Evolutionary conservation across 1,140 invertebrate genomes (phyloP), one percentile per base, ranked within the genome.

Genomic region (Stratiolaelaps scimitus): DNA sequence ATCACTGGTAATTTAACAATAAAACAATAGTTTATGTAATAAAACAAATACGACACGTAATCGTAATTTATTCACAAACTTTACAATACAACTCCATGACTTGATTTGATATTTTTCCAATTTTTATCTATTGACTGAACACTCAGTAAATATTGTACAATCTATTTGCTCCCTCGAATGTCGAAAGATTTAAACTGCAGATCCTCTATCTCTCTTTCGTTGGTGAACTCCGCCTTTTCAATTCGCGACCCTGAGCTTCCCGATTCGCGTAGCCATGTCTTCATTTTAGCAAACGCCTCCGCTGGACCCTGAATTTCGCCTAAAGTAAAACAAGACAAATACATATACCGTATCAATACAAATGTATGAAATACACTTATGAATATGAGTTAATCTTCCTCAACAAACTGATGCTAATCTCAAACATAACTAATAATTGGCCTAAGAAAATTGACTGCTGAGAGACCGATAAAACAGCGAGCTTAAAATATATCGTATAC

Each of bases 201-300:
- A 15, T 69, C 67, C 23, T 68, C 20, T 60, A 75, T 71, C 15
- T 64, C 34, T 28, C 60, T 71, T 71, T 83, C 80, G 69, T 85
- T 82, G 28, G 72, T 78, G 70, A 86, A 86, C 64, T 82, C 81
- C 1, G 79, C 79, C 71, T 81, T 83, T 0, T 83, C 81, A 67
- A 86, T 85, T 68, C 74, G 75, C 45, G 83, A 84, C 67, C 78
- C 75, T 6, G 84, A 84, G 73, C 84, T 86, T 34, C 85, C 85
- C 29, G 73, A 81, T 19, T 74, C 75, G 70, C 78, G 76, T 10
- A 88, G 74, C 84, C 85, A 87, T 26, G 80, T 70, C 76, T 85
- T 86, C 84, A 60, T 60, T 17, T 19, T 15, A 60, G 13, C 20
- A 10, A 29, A 60, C 26, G 26, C 34, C 2, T 60, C 53, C 2